Evolutionary conservation across 2,113 vertebrate genomes (phyloP).

Genomic region (Ailurus styani): DNA sequence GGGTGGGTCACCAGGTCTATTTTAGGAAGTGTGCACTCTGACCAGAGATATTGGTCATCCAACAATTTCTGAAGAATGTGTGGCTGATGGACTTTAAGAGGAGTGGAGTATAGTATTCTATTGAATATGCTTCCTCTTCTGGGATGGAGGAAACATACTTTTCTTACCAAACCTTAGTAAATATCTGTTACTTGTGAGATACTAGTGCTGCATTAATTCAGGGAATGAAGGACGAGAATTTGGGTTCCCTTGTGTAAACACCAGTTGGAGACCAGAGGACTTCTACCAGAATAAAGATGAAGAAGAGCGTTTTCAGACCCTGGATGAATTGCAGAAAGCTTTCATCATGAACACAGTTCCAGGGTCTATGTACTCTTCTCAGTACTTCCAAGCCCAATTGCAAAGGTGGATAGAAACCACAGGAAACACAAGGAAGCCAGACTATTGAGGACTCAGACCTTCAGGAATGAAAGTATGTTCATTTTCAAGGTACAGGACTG

Average conservation of each 20-base stretch:
- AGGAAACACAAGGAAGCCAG: not conserved
- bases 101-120: not conserved
- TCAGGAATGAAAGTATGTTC: too few species aligned
- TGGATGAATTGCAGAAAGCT: not conserved
- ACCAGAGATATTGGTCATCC: not conserved
- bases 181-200: not conserved
- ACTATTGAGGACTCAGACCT: too few species aligned
- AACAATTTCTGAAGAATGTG: not conserved
- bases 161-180: too few species aligned
- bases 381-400: not conserved
- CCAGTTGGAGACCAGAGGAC: not conserved
- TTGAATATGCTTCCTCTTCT: not conserved
- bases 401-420: not conserved
- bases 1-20: accelerated
- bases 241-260: not conserved
- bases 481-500: too few species aligned
- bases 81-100: not conserved
- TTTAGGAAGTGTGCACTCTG: not conserved
- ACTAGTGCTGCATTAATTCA: not conserved
- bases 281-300: not conserved
- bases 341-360: not conserved
- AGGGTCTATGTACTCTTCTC: too few species aligned
- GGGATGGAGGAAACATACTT: not conserved
- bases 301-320: not conserved
- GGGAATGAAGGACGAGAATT: not conserved